phyloP scores from a whole-genome alignment of 2,113 vertebrate genomes.

The Atherinomorus stipes region DNA sequence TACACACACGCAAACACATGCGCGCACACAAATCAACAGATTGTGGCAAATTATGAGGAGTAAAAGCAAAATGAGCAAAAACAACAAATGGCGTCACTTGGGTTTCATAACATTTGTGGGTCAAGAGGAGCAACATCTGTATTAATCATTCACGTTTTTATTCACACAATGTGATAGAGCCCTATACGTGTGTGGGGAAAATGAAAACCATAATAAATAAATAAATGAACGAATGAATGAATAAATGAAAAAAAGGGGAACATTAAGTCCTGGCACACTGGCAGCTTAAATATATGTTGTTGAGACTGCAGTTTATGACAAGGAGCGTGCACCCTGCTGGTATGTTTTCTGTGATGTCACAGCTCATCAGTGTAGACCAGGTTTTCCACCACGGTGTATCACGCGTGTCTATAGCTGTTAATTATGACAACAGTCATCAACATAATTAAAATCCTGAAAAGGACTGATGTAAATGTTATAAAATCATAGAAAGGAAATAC shows the following conservation, averaged over 20 bases:
- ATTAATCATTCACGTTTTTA: neutral
- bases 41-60: constrained; percentile 2
- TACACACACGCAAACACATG: too few species aligned
- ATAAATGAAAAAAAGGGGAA: neutral
- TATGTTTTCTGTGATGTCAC: constrained; percentile 1
- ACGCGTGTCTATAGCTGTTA: constrained; percentile 7
- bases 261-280: neutral
- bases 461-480: neutral
- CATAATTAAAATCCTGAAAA: constrained; percentile 17
- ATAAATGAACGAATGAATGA: neutral
- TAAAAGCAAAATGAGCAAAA: neutral
- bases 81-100: neutral
- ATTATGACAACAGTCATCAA: constrained; percentile 18
- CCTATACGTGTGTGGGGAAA: neutral
- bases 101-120: neutral
- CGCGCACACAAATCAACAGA: constrained; percentile 15
- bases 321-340: neutral
- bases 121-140: neutral
- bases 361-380: constrained; percentile 1
- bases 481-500: constrained; percentile 5
- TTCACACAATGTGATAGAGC: neutral
- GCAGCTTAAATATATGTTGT: constrained; percentile 16
- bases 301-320: neutral
- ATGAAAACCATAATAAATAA: neutral
- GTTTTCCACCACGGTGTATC: neutral